These are phyloP conservation scores for Vesta saturnalis DNA, from an alignment of 2,888 invertebrate species.

Conservation along the genomic window DNA sequence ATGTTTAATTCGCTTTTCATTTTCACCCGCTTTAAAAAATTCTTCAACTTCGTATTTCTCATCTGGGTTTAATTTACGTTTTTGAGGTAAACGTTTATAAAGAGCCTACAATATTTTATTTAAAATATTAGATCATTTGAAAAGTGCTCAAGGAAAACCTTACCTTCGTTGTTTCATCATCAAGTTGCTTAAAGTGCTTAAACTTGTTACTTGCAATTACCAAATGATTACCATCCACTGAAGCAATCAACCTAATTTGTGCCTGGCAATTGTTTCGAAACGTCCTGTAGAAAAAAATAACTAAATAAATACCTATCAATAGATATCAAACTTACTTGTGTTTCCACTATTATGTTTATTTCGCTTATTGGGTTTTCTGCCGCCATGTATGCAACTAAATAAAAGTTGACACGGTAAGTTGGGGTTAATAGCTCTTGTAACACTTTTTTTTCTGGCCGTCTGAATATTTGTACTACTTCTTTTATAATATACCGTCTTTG, in stretches of 20 bases:
- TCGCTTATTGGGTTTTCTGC: background rate
- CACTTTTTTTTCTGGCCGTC: too few species aligned
- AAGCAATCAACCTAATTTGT: background rate
- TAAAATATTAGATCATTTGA: background rate
- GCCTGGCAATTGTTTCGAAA: background rate
- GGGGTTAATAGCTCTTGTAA: background rate
- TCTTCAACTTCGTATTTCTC: background rate
- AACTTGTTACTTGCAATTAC: background rate
- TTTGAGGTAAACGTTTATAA: too few species aligned
- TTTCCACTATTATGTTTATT: background rate
- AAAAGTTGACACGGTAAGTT: background rate
- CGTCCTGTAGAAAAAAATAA: background rate
- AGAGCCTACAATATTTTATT: background rate
- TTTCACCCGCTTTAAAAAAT: background rate
- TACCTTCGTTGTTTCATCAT: background rate
- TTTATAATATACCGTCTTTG: too few species aligned
- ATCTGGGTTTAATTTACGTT: background rate
- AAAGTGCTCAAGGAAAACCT: background rate
- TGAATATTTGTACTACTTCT: too few species aligned
- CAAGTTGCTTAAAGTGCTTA: too few species aligned
- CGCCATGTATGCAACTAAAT: background rate
- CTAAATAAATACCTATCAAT: background rate
- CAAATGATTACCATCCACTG: background rate
- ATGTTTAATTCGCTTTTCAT: background rate
- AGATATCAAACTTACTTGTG: too few species aligned